Conservation (phyloP, 2,888 invertebrate species). For the Tipula vernalis region DNA sequence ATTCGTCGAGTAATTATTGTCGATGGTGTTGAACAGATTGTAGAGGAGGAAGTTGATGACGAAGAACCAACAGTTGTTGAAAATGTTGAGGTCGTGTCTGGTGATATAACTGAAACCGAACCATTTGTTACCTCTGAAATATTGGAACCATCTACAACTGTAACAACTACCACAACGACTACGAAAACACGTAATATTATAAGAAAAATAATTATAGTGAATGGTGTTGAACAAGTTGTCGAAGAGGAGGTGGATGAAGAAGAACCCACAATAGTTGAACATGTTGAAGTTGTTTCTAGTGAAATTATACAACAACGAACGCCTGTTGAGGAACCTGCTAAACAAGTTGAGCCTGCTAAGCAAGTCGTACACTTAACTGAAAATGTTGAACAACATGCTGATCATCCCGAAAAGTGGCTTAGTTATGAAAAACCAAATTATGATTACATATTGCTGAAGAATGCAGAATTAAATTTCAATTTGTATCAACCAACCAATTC, state of each 20-base stretch:
- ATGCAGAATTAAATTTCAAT: background rate
- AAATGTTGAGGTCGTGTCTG: background rate
- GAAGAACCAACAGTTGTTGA: background rate
- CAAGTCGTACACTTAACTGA: background rate
- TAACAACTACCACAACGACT: too few species aligned
- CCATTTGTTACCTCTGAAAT: too few species aligned
- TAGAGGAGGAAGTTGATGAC: constrained; percentile 68
- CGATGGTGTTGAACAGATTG: constrained; percentile 71
- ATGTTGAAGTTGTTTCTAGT: background rate
- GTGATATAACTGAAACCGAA: too few species aligned
- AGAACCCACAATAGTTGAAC: background rate
- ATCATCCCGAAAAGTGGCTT: background rate
- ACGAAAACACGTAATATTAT: too few species aligned
- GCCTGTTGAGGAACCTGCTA: background rate
- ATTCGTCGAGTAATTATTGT: constrained; percentile 64
- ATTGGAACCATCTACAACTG: too few species aligned
- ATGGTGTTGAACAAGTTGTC: too few species aligned
- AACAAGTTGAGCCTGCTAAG: background rate
- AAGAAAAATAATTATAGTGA: too few species aligned
- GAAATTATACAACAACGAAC: background rate
- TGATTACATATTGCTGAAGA: background rate
- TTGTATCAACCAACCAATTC: background rate
- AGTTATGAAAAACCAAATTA: background rate
- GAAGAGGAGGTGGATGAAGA: too few species aligned
- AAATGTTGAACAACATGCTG: background rate